Evolutionary conservation across 2,888 invertebrate genomes (phyloP).

Genomic region (Dryocosmus kuriphilus): DNA sequence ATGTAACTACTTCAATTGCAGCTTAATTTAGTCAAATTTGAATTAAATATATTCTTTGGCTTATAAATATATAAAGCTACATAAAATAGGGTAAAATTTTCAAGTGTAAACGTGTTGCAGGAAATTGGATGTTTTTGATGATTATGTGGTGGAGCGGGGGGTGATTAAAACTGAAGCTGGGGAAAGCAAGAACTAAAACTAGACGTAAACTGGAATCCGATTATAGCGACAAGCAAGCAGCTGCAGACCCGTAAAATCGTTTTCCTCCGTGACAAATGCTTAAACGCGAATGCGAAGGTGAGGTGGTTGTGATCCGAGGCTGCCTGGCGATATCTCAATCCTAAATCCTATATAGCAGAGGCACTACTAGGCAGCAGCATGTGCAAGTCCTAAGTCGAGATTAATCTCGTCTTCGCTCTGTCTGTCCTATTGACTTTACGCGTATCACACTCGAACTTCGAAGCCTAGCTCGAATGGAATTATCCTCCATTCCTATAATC

Average conservation of each 20-base stretch:
- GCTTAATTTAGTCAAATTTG: too few species aligned
- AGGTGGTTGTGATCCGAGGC: conserved; percentile 1
- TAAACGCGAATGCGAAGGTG: conserved; percentile 31
- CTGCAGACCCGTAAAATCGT: conserved; percentile 33
- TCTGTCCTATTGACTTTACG: conserved; percentile 23
- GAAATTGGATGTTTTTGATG: not conserved
- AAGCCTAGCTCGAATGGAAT: not conserved
- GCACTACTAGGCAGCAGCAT: not conserved
- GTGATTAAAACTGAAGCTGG: not conserved
- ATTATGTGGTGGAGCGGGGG: not conserved
- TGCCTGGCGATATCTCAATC: conserved; percentile 24
- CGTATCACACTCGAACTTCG: not conserved
- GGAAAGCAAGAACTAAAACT: not conserved
- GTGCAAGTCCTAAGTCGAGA: conserved; percentile 5
- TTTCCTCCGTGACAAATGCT: conserved; percentile 33
- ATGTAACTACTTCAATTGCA: too few species aligned
- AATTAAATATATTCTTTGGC: too few species aligned
- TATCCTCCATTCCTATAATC: not conserved
- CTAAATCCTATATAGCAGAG: conserved; percentile 3
- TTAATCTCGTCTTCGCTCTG: conserved; percentile 25
- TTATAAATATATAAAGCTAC: too few species aligned
- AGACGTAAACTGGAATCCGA: conserved; percentile 18
- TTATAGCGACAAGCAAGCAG: conserved; percentile 22
- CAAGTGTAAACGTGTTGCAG: too few species aligned
- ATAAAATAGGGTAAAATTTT: too few species aligned